Evolutionary conservation across 1,140 invertebrate genomes (phyloP).

Genomic region (Camponotus pennsylvanicus): DNA sequence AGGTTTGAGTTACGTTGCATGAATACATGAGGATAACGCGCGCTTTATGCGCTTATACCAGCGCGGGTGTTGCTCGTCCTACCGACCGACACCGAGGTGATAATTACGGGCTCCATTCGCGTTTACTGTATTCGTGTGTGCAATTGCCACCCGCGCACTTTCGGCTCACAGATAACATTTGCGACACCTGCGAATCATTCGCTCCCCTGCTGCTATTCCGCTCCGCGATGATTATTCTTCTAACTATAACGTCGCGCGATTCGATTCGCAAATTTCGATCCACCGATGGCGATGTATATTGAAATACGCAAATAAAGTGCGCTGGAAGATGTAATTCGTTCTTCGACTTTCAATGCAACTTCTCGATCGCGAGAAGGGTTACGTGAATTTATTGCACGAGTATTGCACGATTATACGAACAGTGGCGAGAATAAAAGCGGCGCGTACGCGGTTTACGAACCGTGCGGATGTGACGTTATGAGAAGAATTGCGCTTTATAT

Average conservation of each 20-base stretch:
- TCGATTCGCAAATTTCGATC: conserved; percentile 59
- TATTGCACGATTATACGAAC: neutral
- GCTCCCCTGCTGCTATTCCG: conserved; percentile 36
- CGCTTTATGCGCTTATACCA: conserved; percentile 61
- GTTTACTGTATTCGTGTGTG: conserved; percentile 77
- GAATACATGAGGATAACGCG: conserved; percentile 50
- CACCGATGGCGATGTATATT: conserved; percentile 49
- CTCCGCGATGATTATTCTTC: conserved; percentile 62
- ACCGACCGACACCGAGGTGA: conserved; percentile 79
- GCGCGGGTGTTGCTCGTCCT: conserved; percentile 62
- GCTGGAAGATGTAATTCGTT: conserved; percentile 29
- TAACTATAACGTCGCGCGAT: conserved; percentile 38
- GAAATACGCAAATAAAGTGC: conserved; percentile 64
- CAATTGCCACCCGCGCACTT: conserved; percentile 81
- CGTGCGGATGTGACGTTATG: conserved; percentile 18
- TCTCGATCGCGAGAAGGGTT: neutral
- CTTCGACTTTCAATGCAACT: neutral
- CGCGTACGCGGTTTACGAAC: conserved; percentile 13
- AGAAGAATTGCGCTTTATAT: conserved; percentile 6
- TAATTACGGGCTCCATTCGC: conserved; percentile 83
- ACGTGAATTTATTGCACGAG: too few relatives aligned
- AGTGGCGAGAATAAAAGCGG: neutral
- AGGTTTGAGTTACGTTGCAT: conserved; percentile 29
- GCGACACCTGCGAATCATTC: conserved; percentile 54
- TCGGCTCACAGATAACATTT: conserved; percentile 76